phyloP scores from a whole-genome alignment of 1,140 invertebrate genomes.

The Temnothorax longispinosus region DNA sequence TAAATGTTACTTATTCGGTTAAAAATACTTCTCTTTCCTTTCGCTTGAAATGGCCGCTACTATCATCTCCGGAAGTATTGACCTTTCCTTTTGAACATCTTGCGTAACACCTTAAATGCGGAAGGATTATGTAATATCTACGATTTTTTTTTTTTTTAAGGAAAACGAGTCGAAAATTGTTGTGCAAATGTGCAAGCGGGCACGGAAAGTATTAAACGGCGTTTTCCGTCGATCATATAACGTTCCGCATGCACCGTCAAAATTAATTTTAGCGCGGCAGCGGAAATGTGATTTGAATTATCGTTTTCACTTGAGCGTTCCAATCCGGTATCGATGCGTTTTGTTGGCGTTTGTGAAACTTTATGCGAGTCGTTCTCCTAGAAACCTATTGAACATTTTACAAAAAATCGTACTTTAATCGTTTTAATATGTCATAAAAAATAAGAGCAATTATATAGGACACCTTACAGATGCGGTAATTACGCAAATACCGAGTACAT shows the following conservation, averaged over 20 bases:
- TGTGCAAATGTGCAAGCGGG: not conserved
- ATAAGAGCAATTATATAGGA: not conserved
- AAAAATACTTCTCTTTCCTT: not conserved
- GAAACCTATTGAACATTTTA: not conserved
- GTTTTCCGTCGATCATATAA: slow-evolving; percentile 32
- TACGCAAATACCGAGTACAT: too few species aligned
- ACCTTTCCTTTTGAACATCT: not conserved
- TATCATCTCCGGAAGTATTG: not conserved
- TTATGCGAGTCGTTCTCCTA: not conserved
- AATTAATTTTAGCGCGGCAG: slow-evolving; percentile 69
- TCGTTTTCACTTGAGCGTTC: slow-evolving; percentile 45
- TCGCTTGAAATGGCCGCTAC: not conserved
- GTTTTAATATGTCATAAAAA: not conserved
- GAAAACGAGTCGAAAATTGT: not conserved
- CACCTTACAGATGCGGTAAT: too few species aligned
- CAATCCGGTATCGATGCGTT: slow-evolving; percentile 7
- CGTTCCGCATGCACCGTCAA: slow-evolving; percentile 49
- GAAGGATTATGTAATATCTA: not conserved
- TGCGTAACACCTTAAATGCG: not conserved
- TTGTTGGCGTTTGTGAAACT: not conserved
- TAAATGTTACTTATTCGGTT: not conserved
- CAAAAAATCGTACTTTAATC: not conserved
- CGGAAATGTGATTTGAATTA: slow-evolving; percentile 27
- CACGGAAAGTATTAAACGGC: not conserved
- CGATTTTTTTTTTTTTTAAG: not conserved